phyloP scores from a whole-genome alignment of 2,113 vertebrate genomes.

The Centrocercus urophasianus region DNA sequence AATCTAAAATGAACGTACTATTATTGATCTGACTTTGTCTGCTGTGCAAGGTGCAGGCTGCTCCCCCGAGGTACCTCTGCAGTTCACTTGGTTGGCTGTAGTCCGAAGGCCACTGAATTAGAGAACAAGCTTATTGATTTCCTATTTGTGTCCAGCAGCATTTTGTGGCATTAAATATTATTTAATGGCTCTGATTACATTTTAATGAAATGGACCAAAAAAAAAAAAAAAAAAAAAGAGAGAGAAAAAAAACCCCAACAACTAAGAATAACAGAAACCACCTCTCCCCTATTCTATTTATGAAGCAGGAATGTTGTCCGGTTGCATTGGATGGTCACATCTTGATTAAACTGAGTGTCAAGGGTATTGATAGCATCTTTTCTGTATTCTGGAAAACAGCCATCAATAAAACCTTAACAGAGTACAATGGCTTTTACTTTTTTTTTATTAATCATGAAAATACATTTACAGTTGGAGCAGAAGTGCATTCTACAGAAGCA shows the following conservation, averaged over 20 bases:
- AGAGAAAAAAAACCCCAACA: background rate
- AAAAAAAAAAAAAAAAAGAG: conserved; percentile 50
- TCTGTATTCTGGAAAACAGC: conserved; percentile 49
- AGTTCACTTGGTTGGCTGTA: background rate
- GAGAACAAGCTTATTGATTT: conserved; percentile 71
- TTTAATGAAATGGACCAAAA: conserved; percentile 64
- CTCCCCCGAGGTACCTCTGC: background rate
- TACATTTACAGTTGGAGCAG: conserved; percentile 15
- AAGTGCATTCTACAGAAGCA: background rate
- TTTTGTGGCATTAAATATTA: conserved; percentile 50
- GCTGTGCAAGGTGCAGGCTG: conserved; percentile 52
- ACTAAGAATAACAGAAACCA: background rate
- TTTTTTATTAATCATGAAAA: conserved; percentile 53
- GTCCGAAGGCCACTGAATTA: conserved; percentile 36
- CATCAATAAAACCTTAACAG: conserved; percentile 17
- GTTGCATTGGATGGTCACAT: conserved; percentile 52
- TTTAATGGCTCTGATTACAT: conserved; percentile 59
- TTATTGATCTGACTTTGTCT: conserved; percentile 58
- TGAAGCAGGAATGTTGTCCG: conserved; percentile 42
- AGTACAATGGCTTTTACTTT: background rate
- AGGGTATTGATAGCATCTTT: conserved; percentile 58
- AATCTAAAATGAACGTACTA: conserved; percentile 3
- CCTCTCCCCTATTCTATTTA: background rate
- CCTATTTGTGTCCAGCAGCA: conserved; percentile 45
- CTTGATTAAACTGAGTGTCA: conserved; percentile 73